phyloP scores from a whole-genome alignment of 2,797 vertebrate genomes.

The Phalloptychus januarius region DNA sequence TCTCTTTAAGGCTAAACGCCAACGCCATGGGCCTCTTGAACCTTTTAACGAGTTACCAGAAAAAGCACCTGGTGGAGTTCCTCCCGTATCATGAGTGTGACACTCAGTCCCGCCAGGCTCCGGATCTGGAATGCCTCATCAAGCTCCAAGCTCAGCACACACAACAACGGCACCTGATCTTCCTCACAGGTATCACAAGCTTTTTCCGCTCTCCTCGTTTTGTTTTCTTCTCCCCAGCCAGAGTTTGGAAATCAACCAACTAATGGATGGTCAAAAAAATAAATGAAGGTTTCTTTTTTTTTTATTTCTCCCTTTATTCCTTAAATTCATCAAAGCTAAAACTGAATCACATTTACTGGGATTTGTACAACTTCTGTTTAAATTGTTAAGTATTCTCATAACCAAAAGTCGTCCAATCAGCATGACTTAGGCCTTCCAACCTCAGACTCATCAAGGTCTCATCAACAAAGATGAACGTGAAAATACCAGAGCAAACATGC shows the following conservation, averaged over 20 bases:
- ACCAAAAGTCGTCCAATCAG: background rate
- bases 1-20: slow-evolving; percentile 85
- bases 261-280: background rate
- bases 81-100: slow-evolving; percentile 96
- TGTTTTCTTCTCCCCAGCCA: background rate
- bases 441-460: background rate
- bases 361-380: background rate
- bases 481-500: background rate
- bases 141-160: slow-evolving; percentile 95
- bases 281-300: background rate
- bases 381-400: too few species aligned
- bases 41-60: slow-evolving; percentile 90
- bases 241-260: background rate
- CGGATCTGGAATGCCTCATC: slow-evolving; percentile 94
- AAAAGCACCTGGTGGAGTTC: slow-evolving; percentile 96
- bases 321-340: background rate
- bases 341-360: background rate
- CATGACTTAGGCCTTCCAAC: background rate
- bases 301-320: background rate
- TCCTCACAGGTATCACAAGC: slow-evolving; percentile 90
- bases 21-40: slow-evolving; percentile 89
- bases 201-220: background rate
- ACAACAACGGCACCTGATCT: slow-evolving; percentile 92
- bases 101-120: slow-evolving; percentile 90
- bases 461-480: background rate